Evolutionary conservation across 2,797 vertebrate genomes (phyloP).

Genomic region (Miichthys miiuy): DNA sequence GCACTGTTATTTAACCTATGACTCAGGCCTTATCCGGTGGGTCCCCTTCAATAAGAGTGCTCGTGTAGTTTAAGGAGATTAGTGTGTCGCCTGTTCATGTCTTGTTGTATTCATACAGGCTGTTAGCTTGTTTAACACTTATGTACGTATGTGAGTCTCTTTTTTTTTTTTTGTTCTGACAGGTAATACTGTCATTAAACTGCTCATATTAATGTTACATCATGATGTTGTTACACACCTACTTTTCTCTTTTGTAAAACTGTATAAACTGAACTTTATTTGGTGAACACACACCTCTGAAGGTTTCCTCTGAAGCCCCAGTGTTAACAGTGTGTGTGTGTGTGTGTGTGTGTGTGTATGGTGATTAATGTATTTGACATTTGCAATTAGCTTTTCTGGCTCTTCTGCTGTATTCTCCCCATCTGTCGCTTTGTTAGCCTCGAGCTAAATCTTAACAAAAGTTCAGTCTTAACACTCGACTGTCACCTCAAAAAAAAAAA

Average conservation of each 20-base stretch:
- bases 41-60: background rate
- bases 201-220: background rate
- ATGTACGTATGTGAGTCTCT: background rate
- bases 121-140: conserved; percentile 6
- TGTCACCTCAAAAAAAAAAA: background rate
- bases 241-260: conserved; percentile 3
- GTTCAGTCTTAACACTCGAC: background rate
- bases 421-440: background rate
- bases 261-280: background rate
- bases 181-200: background rate
- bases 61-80: background rate
- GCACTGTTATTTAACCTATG: background rate
- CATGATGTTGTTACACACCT: background rate
- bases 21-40: background rate
- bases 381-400: background rate
- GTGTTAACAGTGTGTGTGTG: background rate
- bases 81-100: background rate
- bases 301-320: background rate
- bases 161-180: no score
- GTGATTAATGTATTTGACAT: background rate
- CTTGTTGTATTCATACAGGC: background rate
- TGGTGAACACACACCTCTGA: background rate
- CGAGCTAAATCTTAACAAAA: background rate
- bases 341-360: background rate
- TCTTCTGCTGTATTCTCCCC: background rate